phyloP scores from a whole-genome alignment of 2,113 vertebrate genomes.

The Corythornis cristatus region DNA sequence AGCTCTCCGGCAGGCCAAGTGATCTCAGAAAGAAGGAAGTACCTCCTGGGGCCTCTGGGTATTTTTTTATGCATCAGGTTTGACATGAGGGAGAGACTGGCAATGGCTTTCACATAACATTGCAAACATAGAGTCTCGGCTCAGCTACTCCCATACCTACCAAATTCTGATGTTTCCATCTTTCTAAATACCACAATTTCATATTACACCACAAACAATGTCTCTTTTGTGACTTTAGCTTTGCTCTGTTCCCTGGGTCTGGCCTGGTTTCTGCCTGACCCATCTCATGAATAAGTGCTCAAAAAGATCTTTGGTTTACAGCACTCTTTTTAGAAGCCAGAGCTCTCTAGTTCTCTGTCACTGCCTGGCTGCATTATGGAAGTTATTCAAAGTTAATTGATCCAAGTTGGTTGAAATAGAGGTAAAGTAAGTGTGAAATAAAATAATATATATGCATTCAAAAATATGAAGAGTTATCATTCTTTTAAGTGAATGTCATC shows the following conservation, averaged over 20 bases:
- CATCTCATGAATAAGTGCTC: background rate
- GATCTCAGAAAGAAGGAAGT: background rate
- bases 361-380: background rate
- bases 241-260: background rate
- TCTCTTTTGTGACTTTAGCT: background rate
- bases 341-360: background rate
- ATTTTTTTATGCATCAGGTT: background rate
- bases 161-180: background rate
- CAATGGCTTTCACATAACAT: background rate
- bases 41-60: rapidly evolving
- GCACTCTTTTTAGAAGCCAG: background rate
- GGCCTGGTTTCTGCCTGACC: background rate
- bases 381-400: background rate
- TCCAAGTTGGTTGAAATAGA: background rate
- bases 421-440: background rate
- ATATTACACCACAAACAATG: background rate
- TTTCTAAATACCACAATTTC: background rate
- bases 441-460: background rate
- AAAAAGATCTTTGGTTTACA: background rate
- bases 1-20: background rate
- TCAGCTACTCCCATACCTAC: background rate
- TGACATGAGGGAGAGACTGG: background rate
- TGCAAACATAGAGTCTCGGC: background rate
- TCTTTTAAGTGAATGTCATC: background rate
- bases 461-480: background rate